Conservation (phyloP, 2,888 invertebrate species). For the Eulithis prunata region DNA sequence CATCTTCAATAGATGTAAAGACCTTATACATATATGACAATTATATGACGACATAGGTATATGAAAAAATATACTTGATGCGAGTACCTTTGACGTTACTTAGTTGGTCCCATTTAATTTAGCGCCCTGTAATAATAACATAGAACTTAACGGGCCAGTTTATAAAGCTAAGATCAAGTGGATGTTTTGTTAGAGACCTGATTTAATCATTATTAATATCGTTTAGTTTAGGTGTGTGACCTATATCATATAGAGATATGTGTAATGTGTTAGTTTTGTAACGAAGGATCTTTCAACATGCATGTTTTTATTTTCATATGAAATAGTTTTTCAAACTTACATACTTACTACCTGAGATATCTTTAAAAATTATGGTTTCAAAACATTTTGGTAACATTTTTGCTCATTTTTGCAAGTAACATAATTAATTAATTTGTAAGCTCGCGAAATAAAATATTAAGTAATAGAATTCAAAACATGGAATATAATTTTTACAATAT, state of each 20-base stretch:
- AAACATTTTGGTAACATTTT: too few species aligned
- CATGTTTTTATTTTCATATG: neutral
- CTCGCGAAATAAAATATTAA: too few species aligned
- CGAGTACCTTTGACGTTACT: constrained; percentile 10
- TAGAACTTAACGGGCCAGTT: constrained; percentile 39
- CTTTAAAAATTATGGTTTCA: too few species aligned
- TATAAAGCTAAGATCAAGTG: constrained; percentile 24
- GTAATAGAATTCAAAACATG: too few species aligned
- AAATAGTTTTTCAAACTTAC: too few species aligned
- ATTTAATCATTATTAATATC: constrained; percentile 33
- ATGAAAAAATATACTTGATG: constrained; percentile 12
- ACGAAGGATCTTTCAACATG: constrained; percentile 23
- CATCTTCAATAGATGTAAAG: too few species aligned
- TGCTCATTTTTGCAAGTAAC: too few species aligned
- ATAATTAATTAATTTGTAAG: too few species aligned
- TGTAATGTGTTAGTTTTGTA: constrained; percentile 16
- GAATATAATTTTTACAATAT: too few species aligned
- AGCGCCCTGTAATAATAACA: constrained; percentile 29
- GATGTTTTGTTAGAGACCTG: constrained; percentile 36
- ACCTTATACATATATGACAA: neutral
- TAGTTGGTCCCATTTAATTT: constrained; percentile 14
- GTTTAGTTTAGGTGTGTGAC: constrained; percentile 33
- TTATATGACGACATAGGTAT: constrained; percentile 4
- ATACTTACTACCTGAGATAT: too few species aligned
- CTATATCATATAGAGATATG: constrained; percentile 20